Conservation (phyloP, 2,113 vertebrate species). For the Gnathonemus longibarbis region DNA sequence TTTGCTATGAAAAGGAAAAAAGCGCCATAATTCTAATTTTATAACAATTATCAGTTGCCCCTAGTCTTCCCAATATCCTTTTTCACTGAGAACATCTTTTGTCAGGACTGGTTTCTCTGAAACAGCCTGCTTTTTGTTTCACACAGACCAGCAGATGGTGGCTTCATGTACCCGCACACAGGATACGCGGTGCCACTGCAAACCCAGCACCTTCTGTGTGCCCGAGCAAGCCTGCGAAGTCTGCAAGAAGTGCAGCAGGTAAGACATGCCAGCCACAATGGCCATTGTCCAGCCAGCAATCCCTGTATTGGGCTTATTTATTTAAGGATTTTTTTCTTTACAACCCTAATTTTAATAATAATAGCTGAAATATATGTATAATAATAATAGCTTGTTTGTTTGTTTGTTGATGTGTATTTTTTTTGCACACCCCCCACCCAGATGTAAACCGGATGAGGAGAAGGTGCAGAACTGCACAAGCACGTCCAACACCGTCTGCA, state of each 20-base stretch:
- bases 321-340: not conserved
- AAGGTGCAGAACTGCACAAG: conserved; percentile 52
- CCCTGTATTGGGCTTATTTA: not conserved
- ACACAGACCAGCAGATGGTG: conserved; percentile 53
- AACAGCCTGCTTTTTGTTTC: not conserved
- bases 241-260: conserved; percentile 64
- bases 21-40: not conserved
- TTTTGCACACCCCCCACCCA: conserved; percentile 18
- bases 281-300: not conserved
- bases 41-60: not conserved
- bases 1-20: too few relatives aligned
- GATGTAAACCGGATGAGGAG: conserved; percentile 60
- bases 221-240: conserved; percentile 66
- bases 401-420: not conserved
- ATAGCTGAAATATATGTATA: not conserved
- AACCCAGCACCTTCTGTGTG: conserved; percentile 53
- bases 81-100: not conserved
- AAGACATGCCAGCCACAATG: conserved; percentile 20
- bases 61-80: not conserved
- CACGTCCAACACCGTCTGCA: conserved; percentile 55
- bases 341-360: not conserved
- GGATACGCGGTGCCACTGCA: conserved; percentile 61
- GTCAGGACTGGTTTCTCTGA: not conserved
- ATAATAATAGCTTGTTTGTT: not conserved
- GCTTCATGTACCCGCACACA: conserved; percentile 44